Evolutionary conservation across 2,888 invertebrate species (phyloP).

Genomic region (Phengaris arion): DNA sequence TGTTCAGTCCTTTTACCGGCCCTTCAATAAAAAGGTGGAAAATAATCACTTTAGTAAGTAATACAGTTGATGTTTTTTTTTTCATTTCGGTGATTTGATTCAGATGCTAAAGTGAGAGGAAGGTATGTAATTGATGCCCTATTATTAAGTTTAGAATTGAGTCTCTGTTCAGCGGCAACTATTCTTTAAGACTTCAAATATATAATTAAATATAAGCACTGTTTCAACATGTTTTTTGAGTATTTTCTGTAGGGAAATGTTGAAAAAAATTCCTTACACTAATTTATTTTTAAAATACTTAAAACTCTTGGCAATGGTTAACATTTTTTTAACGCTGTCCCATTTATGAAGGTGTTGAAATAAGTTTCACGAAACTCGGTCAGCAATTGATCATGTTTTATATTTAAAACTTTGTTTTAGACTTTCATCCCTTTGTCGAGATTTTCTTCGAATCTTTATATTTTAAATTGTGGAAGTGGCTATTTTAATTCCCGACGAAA

Average conservation of each 20-base stretch:
- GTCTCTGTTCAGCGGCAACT: neutral
- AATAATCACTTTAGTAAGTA: constrained; percentile 2
- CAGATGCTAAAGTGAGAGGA: neutral
- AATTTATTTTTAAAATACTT: constrained; percentile 19
- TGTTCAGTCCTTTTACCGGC: constrained; percentile 24
- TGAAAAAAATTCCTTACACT: neutral
- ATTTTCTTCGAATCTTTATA: too few relatives aligned
- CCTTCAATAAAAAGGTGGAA: constrained; percentile 21
- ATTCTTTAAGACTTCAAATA: too few relatives aligned
- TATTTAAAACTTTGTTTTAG: neutral
- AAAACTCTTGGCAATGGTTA: constrained; percentile 19
- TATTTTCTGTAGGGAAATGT: constrained; percentile 1
- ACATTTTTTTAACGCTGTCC: constrained; percentile 14
- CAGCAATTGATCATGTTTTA: neutral
- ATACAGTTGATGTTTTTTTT: constrained; percentile 3
- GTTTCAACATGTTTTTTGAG: neutral
- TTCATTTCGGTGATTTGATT: neutral
- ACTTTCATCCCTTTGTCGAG: neutral
- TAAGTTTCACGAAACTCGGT: constrained; percentile 16
- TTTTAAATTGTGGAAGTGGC: too few relatives aligned
- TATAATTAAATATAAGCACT: neutral
- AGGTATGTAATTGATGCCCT: neutral
- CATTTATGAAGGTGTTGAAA: constrained; percentile 19
- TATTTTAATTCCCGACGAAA: too few relatives aligned
- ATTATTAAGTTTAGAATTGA: neutral